Percentiles rank a stretch among this genome's conserved stretches.
phyloP scores from a whole-genome alignment of 1,140 invertebrate genomes.

The Schmidtea mediterranea region DNA sequence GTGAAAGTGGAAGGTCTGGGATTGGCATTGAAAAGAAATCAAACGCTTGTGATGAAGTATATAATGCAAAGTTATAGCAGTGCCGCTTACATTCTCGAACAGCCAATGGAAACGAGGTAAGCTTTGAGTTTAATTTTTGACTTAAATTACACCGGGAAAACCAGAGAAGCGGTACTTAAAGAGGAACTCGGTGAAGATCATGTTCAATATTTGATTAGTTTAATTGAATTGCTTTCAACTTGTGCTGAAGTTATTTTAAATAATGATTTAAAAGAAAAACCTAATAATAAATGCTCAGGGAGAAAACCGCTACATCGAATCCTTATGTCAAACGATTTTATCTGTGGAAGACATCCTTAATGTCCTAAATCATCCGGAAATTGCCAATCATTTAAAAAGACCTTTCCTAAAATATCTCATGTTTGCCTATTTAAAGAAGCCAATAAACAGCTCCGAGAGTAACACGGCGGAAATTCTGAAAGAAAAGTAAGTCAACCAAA shows the following conservation, averaged over 20 bases:
- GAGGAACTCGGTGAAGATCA: background rate
- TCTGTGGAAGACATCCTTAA: conserved; percentile 10
- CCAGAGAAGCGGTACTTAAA: background rate
- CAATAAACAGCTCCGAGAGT: conserved; percentile 9
- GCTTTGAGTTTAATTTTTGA: too few relatives aligned
- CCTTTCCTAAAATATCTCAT: conserved; percentile 10
- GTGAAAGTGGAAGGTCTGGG: conserved; percentile 10
- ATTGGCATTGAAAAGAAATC: conserved; percentile 10
- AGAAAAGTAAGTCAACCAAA: conserved; percentile 7
- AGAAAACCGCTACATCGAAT: conserved; percentile 11
- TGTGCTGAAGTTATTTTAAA: conserved; percentile 9
- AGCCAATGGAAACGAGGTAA: conserved; percentile 5
- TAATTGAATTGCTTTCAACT: conserved; percentile 10
- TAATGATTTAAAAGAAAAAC: background rate
- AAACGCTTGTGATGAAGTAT: conserved; percentile 11
- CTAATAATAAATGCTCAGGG: conserved; percentile 6
- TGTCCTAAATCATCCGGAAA: conserved; percentile 9
- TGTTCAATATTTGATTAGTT: conserved; percentile 9
- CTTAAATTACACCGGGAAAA: background rate
- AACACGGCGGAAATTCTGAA: conserved; percentile 8
- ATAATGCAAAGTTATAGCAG: conserved; percentile 10
- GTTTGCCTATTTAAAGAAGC: conserved; percentile 11
- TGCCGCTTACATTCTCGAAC: conserved; percentile 10
- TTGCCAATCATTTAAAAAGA: conserved; percentile 10
- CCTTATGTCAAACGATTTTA: conserved; percentile 11